Conservation (phyloP, 2,888 invertebrate genomes). For the Lamellibrachia columna region DNA sequence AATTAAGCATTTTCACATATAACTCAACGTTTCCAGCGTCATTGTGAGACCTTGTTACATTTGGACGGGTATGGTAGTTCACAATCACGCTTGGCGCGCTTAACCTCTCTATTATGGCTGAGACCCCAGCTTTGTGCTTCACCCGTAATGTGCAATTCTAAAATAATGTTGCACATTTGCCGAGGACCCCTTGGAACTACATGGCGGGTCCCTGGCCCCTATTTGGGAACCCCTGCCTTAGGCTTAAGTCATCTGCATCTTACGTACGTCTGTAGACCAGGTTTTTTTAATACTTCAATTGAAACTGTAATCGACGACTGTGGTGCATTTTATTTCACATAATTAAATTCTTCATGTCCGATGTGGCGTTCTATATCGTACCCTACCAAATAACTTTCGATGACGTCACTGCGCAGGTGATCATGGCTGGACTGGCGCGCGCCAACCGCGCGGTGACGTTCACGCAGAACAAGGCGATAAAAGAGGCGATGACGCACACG, state of each 20-base stretch:
- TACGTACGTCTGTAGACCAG: no score
- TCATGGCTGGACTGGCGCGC: not conserved
- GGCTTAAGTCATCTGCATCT: no score
- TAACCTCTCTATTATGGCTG: not conserved
- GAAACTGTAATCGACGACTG: not conserved
- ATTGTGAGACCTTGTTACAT: no score
- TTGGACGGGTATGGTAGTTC: no score
- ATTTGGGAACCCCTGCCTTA: not conserved
- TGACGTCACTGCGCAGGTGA: not conserved
- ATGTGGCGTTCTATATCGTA: not conserved
- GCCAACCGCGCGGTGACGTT: conserved; percentile 25
- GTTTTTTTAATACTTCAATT: no score
- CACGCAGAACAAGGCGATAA: conserved; percentile 34
- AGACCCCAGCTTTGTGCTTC: not conserved
- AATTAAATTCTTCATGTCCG: no score
- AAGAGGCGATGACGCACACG: conserved; percentile 33
- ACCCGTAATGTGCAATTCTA: not conserved
- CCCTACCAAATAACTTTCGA: not conserved
- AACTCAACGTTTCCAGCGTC: no score
- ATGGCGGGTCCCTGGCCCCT: no score
- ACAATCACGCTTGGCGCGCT: no score
- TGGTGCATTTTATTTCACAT: not conserved
- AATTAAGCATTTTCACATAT: no score
- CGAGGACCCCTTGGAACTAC: not conserved
- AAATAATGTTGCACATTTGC: not conserved